These are phyloP conservation scores for Brachionus calyciflorus DNA, from an alignment of 1,140 invertebrate species.

Conservation along the genomic window DNA sequence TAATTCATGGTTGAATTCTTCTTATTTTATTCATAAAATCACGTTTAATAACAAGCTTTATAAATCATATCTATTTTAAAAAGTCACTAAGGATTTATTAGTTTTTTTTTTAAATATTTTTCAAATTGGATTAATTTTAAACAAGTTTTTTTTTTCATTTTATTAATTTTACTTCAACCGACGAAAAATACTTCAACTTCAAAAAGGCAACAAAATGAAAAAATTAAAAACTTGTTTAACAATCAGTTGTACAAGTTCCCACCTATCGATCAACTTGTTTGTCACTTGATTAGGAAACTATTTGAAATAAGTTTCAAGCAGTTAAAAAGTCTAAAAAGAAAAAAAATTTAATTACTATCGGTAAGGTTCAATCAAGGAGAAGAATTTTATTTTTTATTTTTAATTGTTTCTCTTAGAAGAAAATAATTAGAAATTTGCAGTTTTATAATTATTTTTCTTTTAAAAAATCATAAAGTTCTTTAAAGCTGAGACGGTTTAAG, in stretches of 20 bases:
- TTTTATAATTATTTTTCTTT: slow-evolving; percentile 10
- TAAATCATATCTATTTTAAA: no score
- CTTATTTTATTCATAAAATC: no score
- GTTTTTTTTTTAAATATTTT: no score
- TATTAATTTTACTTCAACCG: background rate
- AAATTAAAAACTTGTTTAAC: background rate
- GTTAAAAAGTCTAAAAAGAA: slow-evolving; percentile 35
- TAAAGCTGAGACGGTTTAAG: slow-evolving; percentile 4
- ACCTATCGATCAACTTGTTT: slow-evolving; percentile 31
- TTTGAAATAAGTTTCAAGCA: slow-evolving; percentile 33
- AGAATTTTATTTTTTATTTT: no score
- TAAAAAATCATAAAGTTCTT: background rate
- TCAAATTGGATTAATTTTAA: no score
- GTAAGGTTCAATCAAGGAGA: background rate
- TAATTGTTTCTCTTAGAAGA: slow-evolving; percentile 21
- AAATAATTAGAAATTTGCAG: slow-evolving; percentile 26
- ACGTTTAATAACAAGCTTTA: no score
- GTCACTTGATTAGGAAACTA: background rate
- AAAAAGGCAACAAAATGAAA: background rate
- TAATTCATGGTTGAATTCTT: no score
- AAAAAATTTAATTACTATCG: slow-evolving; percentile 23
- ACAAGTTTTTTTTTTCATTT: no score
- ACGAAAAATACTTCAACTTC: background rate
- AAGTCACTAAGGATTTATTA: no score
- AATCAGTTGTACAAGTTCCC: slow-evolving; percentile 37